phyloP scores from a whole-genome alignment of 2,888 invertebrate species.

The Cheilosia pagana region DNA sequence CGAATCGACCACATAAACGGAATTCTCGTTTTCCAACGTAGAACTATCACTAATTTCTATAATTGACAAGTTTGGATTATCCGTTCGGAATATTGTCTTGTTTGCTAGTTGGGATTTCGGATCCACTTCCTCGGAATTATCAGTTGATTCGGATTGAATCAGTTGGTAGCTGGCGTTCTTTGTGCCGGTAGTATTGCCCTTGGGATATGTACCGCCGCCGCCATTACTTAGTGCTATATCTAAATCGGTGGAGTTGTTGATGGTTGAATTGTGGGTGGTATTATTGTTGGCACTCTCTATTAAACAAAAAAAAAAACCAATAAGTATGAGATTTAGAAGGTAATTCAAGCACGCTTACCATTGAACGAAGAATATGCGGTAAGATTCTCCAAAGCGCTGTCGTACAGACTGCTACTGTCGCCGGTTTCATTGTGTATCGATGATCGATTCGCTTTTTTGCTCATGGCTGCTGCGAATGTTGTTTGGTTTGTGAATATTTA shows the following conservation, averaged over 20 bases:
- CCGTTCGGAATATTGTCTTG: conserved; percentile 83
- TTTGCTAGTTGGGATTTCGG: conserved; percentile 83
- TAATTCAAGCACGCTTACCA: conserved; percentile 77
- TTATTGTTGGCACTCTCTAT: conserved; percentile 80
- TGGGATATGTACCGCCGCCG: conserved; percentile 65
- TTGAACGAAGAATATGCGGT: conserved; percentile 79
- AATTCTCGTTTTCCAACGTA: conserved; percentile 79
- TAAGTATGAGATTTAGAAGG: conserved; percentile 4
- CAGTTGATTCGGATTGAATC: conserved; percentile 81
- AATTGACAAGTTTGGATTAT: conserved; percentile 84
- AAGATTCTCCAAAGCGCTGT: conserved; percentile 81
- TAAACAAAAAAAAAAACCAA: conserved; percentile 20
- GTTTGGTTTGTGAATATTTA: conserved; percentile 33
- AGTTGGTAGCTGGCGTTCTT: conserved; percentile 79
- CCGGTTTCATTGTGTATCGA: conserved; percentile 41
- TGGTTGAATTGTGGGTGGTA: conserved; percentile 71
- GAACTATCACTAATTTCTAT: conserved; percentile 83
- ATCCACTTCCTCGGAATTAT: conserved; percentile 82
- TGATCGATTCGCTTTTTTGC: conserved; percentile 45
- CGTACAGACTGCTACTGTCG: conserved; percentile 79
- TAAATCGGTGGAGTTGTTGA: conserved; percentile 77
- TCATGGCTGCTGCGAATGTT: conserved; percentile 59
- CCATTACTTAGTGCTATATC: conserved; percentile 77
- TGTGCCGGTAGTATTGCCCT: conserved; percentile 71
- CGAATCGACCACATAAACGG: conserved; percentile 80